These are phyloP conservation scores for Turdus rufiventris DNA, from an alignment of 2,113 vertebrate genomes.

Conservation along the genomic window DNA sequence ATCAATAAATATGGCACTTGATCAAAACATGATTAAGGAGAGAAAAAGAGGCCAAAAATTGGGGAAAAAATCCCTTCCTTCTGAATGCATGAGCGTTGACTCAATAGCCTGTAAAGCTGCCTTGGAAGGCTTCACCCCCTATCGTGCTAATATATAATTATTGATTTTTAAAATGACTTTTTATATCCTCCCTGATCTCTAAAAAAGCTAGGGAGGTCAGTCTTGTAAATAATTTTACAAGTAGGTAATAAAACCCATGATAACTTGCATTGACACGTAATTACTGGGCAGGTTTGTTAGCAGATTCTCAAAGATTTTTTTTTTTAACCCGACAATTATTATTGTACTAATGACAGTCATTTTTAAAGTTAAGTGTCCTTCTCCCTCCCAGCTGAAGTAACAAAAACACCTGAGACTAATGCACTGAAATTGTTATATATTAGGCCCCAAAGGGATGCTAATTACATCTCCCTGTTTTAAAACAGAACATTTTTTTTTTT, in stretches of 20 bases:
- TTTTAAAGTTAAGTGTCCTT: conserved; percentile 52
- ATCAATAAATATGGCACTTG: neutral
- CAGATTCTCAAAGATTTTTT: conserved; percentile 13
- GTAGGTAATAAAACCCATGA: conserved; percentile 43
- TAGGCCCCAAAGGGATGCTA: neutral
- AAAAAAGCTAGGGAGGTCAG: conserved; percentile 48
- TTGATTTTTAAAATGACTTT: conserved; percentile 65
- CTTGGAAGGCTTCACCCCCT: conserved; percentile 31
- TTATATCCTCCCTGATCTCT: conserved; percentile 45
- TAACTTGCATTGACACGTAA: conserved; percentile 46
- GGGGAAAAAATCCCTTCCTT: neutral
- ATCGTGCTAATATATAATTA: conserved; percentile 47
- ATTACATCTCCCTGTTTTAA: neutral
- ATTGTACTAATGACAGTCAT: conserved; percentile 38
- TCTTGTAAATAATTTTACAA: conserved; percentile 56
- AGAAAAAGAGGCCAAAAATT: neutral
- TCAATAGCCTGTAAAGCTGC: conserved; percentile 4
- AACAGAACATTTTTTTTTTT: neutral
- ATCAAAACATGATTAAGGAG: neutral
- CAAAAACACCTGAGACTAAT: conserved; percentile 1
- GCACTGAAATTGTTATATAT: neutral
- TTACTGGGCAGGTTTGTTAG: conserved; percentile 53
- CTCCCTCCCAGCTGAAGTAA: neutral
- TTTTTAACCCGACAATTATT: conserved; percentile 50
- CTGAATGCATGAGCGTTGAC: neutral